Evolutionary conservation across 92 coral and sea anemone species (phyloP).

Genomic region (Parazoanthus swiftii): DNA sequence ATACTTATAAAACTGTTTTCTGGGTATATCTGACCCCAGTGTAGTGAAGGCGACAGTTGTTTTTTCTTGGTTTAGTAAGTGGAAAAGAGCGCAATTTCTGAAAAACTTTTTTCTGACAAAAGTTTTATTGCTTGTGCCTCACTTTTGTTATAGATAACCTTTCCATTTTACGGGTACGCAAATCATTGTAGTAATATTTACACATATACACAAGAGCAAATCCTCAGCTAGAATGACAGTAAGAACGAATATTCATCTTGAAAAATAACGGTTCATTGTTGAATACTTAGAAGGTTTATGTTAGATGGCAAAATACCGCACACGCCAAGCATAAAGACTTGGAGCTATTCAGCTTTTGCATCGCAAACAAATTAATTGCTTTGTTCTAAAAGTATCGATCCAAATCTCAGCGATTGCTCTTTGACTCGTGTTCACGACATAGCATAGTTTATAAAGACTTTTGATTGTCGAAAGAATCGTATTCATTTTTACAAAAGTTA

Average conservation of each 20-base stretch:
- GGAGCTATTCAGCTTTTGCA: not conserved
- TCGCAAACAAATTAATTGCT: conserved; percentile 18
- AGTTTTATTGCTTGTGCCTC: not conserved
- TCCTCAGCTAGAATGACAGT: conserved; percentile 44
- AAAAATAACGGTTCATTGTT: conserved; percentile 39
- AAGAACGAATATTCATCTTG: conserved; percentile 44
- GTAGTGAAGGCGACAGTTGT: not conserved
- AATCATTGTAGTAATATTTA: conserved; percentile 39
- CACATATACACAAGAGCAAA: conserved; percentile 36
- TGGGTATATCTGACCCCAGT: not conserved
- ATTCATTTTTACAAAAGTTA: not conserved
- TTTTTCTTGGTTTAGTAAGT: not conserved
- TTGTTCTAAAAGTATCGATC: conserved; percentile 11
- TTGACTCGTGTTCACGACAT: not conserved
- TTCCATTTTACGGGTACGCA: conserved; percentile 6
- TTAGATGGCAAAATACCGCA: conserved; percentile 24
- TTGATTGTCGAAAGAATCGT: not conserved
- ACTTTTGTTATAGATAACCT: conserved; percentile 8
- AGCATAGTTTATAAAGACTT: not conserved
- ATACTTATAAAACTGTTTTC: not conserved
- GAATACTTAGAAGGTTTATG: conserved; percentile 5
- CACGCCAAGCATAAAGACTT: not conserved
- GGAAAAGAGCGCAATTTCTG: not conserved
- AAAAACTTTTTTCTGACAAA: not conserved
- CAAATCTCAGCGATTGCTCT: not conserved